These are phyloP conservation scores for Hypolimnas misippus DNA, from an alignment of 2,888 invertebrate species.

Conservation along the genomic window DNA sequence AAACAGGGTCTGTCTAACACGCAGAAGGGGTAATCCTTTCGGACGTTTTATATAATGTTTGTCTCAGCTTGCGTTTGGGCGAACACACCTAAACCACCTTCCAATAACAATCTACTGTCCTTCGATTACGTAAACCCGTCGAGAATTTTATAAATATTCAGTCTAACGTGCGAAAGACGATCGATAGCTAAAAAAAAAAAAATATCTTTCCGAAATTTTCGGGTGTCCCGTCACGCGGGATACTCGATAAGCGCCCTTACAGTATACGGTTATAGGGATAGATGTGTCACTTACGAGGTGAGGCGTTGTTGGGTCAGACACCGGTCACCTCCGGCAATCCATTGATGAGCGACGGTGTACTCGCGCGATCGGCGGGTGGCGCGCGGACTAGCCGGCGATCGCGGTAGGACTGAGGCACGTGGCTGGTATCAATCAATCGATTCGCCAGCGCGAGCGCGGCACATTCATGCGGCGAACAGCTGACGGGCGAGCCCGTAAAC, in stretches of 20 bases:
- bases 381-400: conserved; percentile 69
- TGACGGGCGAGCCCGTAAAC: conserved; percentile 80
- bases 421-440: conserved; percentile 78
- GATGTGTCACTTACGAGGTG: conserved; percentile 46
- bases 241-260: conserved; percentile 8
- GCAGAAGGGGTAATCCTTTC: conserved; percentile 20
- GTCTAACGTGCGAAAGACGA: conserved; percentile 55
- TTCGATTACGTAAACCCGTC: conserved; percentile 75
- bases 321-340: conserved; percentile 76
- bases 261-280: background rate
- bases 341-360: conserved; percentile 65
- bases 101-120: conserved; percentile 64
- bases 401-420: conserved; percentile 64
- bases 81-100: conserved; percentile 56
- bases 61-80: conserved; percentile 43
- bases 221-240: conserved; percentile 31
- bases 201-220: conserved; percentile 50
- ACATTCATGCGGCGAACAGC: conserved; percentile 81
- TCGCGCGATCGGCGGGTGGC: conserved; percentile 50
- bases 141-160: conserved; percentile 68
- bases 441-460: conserved; percentile 73
- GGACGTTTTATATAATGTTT: conserved; percentile 59
- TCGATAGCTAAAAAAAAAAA: conserved; percentile 60
- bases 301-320: conserved; percentile 46
- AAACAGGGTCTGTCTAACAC: too few species aligned